phyloP scores from a whole-genome alignment of 2,113 vertebrate species.

The Hippocampus zosterae region DNA sequence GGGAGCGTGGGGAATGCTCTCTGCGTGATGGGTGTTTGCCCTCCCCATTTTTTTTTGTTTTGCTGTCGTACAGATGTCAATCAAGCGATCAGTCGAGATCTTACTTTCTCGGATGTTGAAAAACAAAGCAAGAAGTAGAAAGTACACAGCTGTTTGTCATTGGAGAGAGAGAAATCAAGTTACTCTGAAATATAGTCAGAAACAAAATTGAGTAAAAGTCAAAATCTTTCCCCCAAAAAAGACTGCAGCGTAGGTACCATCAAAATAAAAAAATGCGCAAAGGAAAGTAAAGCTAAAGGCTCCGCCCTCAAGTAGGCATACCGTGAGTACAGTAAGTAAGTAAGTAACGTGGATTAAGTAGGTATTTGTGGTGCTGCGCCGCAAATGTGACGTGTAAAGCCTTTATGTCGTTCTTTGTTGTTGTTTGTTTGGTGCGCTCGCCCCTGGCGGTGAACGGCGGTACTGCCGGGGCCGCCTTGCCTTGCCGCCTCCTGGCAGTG shows the following conservation, averaged over 20 bases:
- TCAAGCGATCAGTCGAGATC: too few species aligned
- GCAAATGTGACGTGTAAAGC: background rate
- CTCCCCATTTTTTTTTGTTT: too few species aligned
- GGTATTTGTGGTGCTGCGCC: background rate
- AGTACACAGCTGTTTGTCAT: too few species aligned
- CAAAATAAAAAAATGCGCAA: background rate
- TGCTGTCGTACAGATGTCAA: too few species aligned
- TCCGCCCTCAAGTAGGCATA: background rate
- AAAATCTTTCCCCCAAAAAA: background rate
- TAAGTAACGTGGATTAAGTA: background rate
- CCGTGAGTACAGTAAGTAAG: background rate
- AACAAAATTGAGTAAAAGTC: background rate
- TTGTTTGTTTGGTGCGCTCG: background rate
- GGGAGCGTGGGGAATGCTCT: too few species aligned
- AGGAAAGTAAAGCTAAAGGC: background rate
- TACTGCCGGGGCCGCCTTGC: conserved; percentile 57
- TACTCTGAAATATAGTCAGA: background rate
- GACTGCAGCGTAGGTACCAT: too few species aligned
- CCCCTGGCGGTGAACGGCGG: background rate
- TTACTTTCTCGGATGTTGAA: too few species aligned
- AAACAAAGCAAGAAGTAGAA: too few species aligned
- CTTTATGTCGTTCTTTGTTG: background rate
- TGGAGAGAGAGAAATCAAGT: background rate
- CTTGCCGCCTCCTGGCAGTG: conserved; percentile 57
- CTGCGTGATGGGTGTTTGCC: background rate